Evolutionary conservation across 2,888 invertebrate genomes (phyloP).

Genomic region (Drosophila tanythrix): DNA sequence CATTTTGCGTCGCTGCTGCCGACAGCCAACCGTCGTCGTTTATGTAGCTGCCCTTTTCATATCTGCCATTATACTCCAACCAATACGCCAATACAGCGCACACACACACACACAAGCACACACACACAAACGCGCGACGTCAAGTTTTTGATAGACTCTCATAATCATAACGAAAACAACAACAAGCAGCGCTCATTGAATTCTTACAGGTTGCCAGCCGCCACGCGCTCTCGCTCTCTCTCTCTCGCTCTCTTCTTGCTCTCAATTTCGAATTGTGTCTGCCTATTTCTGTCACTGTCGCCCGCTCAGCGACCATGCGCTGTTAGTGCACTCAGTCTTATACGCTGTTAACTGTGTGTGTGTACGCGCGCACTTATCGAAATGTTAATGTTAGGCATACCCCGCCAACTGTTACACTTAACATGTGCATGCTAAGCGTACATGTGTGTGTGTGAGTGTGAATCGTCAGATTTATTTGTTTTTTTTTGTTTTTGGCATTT

Average conservation of each 20-base stretch:
- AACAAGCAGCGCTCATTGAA: slow-evolving; percentile 61
- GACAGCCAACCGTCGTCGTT: slow-evolving; percentile 47
- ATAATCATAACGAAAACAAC: slow-evolving; percentile 81
- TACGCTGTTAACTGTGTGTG: slow-evolving; percentile 44
- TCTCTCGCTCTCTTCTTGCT: slow-evolving; percentile 26
- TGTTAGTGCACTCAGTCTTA: slow-evolving; percentile 63
- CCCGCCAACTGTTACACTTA: slow-evolving; percentile 27
- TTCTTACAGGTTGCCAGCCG: slow-evolving; percentile 72
- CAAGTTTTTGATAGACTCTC: slow-evolving; percentile 81
- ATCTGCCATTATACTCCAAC: slow-evolving; percentile 82
- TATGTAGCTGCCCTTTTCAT: slow-evolving; percentile 74
- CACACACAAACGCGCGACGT: slow-evolving; percentile 25
- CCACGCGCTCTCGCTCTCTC: slow-evolving; percentile 28
- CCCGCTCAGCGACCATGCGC: slow-evolving; percentile 38
- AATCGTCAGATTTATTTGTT: background rate
- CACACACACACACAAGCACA: slow-evolving; percentile 33
- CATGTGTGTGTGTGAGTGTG: background rate
- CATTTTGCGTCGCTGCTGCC: slow-evolving; percentile 63
- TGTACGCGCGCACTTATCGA: slow-evolving; percentile 26
- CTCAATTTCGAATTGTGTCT: slow-evolving; percentile 57
- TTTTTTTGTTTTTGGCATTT: slow-evolving; percentile 22
- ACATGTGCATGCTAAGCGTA: slow-evolving; percentile 10
- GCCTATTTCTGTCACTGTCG: slow-evolving; percentile 61
- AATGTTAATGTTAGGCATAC: slow-evolving; percentile 28
- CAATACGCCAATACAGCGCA: slow-evolving; percentile 50